A percentile compares a stretch with the other conserved stretches of the same genome.
These are phyloP conservation scores for Anguilla pacifica DNA, from an alignment of 2,797 vertebrate genomes.

Conservation along the genomic window DNA sequence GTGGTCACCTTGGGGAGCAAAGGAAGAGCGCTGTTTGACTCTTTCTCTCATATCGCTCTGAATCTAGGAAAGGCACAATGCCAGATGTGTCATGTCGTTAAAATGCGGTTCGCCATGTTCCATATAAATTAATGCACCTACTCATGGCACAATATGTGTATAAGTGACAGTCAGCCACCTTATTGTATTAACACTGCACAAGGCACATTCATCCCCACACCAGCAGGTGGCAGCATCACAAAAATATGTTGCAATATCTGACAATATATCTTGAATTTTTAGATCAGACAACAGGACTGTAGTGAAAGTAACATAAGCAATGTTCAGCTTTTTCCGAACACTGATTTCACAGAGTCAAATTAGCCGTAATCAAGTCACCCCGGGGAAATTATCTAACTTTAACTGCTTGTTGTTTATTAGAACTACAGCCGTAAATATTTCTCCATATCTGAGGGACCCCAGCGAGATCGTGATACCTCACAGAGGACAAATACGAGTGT, in stretches of 20 bases:
- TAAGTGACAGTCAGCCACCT: not conserved
- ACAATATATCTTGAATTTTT: not conserved
- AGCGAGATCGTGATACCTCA: not conserved
- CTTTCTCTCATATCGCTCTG: not conserved
- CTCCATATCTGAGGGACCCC: not conserved
- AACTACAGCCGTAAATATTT: not conserved
- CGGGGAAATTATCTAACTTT: not conserved
- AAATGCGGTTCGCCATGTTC: not conserved
- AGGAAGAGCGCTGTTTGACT: not conserved
- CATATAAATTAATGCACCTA: not conserved
- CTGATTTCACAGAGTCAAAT: not conserved
- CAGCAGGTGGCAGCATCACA: not conserved
- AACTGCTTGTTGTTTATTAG: not conserved
- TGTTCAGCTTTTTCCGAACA: not conserved
- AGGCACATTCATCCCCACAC: not conserved
- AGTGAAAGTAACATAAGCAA: not conserved
- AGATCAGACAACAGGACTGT: not conserved
- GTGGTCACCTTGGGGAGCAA: slow-evolving; percentile 83
- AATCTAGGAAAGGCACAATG: not conserved
- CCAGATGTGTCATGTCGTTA: not conserved
- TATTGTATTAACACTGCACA: not conserved
- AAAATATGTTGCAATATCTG: not conserved
- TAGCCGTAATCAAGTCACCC: not conserved
- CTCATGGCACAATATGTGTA: not conserved
- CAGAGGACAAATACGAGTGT: not conserved